Evolutionary conservation across 2,113 vertebrate species (phyloP).

Genomic region (Syrmaticus mikado): DNA sequence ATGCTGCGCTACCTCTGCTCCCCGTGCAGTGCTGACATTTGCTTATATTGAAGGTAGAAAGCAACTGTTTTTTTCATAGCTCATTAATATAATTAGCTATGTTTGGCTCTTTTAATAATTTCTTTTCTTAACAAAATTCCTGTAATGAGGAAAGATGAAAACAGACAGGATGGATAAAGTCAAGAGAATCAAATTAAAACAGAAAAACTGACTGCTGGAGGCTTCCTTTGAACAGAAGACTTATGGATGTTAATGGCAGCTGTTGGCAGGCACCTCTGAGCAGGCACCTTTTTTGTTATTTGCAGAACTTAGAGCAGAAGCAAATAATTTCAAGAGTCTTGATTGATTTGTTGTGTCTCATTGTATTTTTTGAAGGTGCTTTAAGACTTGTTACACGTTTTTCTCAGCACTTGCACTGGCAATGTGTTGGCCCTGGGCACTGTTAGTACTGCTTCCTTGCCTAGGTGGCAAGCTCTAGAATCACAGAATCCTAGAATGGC

Average conservation of each 20-base stretch:
- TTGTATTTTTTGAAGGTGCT: not conserved
- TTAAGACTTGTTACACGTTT: accelerated
- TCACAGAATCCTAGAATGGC: too few relatives aligned
- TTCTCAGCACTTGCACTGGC: accelerated
- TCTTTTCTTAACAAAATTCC: slow-evolving; percentile 30
- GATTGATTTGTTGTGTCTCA: not conserved
- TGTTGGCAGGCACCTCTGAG: slow-evolving; percentile 40
- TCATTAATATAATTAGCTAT: slow-evolving; percentile 71
- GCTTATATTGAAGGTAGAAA: slow-evolving; percentile 58
- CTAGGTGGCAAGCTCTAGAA: not conserved
- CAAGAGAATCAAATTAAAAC: slow-evolving; percentile 63
- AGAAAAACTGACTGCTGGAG: slow-evolving; percentile 58
- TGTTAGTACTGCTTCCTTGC: accelerated
- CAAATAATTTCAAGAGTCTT: slow-evolving; percentile 11
- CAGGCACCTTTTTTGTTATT: slow-evolving; percentile 52
- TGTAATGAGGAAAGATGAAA: slow-evolving; percentile 68
- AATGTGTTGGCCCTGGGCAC: accelerated
- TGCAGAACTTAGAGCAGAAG: not conserved
- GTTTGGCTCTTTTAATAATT: slow-evolving; percentile 11
- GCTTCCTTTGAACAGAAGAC: slow-evolving; percentile 58
- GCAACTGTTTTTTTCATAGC: slow-evolving; percentile 3
- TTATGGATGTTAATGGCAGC: slow-evolving; percentile 45
- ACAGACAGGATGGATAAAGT: slow-evolving; percentile 54
- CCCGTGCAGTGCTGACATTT: slow-evolving; percentile 50
- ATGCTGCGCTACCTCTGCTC: slow-evolving; percentile 37